Evolutionary conservation across 2,888 invertebrate species (phyloP).

Genomic region (Yponomeuta evonymella): DNA sequence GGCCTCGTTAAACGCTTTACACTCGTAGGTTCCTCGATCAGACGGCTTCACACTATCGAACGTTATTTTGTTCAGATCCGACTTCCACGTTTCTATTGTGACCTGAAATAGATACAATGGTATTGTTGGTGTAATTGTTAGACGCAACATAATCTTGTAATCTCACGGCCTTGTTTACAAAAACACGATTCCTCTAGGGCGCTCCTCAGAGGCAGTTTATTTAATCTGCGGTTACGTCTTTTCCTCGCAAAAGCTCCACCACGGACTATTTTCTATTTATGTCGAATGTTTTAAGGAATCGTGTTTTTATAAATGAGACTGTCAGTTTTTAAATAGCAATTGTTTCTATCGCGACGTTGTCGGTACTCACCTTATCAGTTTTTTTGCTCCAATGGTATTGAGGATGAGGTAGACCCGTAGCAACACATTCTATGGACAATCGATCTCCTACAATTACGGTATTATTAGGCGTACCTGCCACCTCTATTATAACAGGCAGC

Average conservation of each 20-base stretch:
- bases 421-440: conserved; percentile 47
- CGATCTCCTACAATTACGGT: conserved; percentile 35
- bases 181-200: no score
- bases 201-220: no score
- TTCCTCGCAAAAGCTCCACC: background rate
- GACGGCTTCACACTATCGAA: conserved; percentile 37
- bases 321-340: no score
- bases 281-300: no score
- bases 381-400: conserved; percentile 47
- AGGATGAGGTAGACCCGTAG: conserved; percentile 48
- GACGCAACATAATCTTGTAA: no score
- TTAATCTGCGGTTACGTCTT: background rate
- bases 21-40: conserved; percentile 54
- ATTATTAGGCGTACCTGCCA: conserved; percentile 37
- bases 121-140: background rate
- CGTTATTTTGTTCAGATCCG: conserved; percentile 38
- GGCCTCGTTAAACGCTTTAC: conserved; percentile 44
- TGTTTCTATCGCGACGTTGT: no score
- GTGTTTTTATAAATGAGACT: no score
- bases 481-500: conserved; percentile 38
- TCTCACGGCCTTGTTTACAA: no score
- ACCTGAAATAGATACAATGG: background rate
- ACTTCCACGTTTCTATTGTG: conserved; percentile 31
- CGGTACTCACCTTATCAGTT: conserved; percentile 30
- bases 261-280: background rate